These are phyloP conservation scores for Chalcosyrphus nemorum DNA, from an alignment of 2,888 invertebrate species.

Conservation along the genomic window DNA sequence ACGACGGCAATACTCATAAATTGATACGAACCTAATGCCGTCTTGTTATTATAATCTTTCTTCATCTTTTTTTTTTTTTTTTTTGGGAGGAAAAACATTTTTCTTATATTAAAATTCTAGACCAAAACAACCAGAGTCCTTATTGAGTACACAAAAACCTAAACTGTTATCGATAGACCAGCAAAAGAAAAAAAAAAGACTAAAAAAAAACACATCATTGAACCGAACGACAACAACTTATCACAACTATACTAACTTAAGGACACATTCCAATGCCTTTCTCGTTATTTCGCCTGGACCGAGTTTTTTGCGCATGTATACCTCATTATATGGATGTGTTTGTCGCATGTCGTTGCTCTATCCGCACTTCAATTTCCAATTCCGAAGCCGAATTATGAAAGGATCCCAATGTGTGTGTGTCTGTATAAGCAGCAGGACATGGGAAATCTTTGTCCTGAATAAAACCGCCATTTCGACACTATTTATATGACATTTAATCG, in stretches of 20 bases:
- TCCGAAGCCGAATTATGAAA: conserved; percentile 10
- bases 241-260: conserved; percentile 7
- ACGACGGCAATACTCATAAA: background rate
- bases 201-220: no score
- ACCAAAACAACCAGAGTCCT: background rate
- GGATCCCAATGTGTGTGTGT: background rate
- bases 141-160: background rate
- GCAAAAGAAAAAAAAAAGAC: background rate
- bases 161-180: conserved; percentile 2
- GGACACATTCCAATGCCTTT: conserved; percentile 5
- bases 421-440: background rate
- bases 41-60: background rate
- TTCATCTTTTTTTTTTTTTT: no score
- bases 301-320: background rate
- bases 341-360: background rate
- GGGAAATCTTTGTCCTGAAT: conserved; percentile 20
- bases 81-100: background rate
- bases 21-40: background rate
- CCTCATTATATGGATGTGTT: background rate
- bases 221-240: background rate
- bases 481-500: conserved; percentile 44
- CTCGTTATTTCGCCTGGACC: background rate
- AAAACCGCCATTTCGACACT: conserved; percentile 37
- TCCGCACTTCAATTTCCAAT: conserved; percentile 1
- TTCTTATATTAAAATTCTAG: background rate